A percentile compares a stretch with the other conserved stretches of the same genome.
Conservation (phyloP, 2,113 vertebrate genomes). For the Sialia sialis region DNA sequence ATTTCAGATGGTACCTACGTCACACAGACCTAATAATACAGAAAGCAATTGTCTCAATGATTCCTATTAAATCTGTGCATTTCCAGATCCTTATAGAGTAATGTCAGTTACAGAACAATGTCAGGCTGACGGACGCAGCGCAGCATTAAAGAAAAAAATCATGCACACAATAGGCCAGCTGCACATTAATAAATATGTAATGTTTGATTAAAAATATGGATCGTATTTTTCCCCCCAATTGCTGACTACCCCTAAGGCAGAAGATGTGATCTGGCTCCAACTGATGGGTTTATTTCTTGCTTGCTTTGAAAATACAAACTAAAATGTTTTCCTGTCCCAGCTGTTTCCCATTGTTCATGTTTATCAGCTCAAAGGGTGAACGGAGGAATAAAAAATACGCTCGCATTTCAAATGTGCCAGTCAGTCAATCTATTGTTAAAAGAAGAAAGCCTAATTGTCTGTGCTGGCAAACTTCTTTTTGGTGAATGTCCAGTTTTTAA, state of each 20-base stretch:
- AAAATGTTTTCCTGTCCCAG: slow-evolving; percentile 84
- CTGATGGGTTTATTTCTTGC: slow-evolving; percentile 79
- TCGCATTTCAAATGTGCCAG: slow-evolving; percentile 85
- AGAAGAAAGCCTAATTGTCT: slow-evolving; percentile 85
- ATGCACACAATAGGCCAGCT: slow-evolving; percentile 80
- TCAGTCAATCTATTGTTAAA: slow-evolving; percentile 82
- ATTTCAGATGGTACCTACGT: slow-evolving; percentile 61
- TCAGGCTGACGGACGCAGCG: slow-evolving; percentile 72
- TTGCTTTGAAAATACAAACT: slow-evolving; percentile 85
- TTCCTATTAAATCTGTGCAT: slow-evolving; percentile 60
- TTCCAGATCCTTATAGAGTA: slow-evolving; percentile 72
- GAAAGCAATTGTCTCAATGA: slow-evolving; percentile 61
- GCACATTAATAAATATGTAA: slow-evolving; percentile 88
- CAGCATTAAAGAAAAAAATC: slow-evolving; percentile 65
- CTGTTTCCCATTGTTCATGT: slow-evolving; percentile 86
- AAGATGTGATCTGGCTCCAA: slow-evolving; percentile 80
- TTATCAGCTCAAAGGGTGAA: slow-evolving; percentile 86
- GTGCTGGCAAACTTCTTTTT: slow-evolving; percentile 85
- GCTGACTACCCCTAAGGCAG: slow-evolving; percentile 78
- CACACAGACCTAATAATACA: slow-evolving; percentile 37
- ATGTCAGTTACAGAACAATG: slow-evolving; percentile 74
- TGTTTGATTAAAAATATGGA: slow-evolving; percentile 88
- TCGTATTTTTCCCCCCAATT: slow-evolving; percentile 77
- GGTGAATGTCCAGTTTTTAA: slow-evolving; percentile 86
- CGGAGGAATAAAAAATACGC: slow-evolving; percentile 78